phyloP scores from a whole-genome alignment of 2,888 invertebrate species.

The Drosophila kuntzei region DNA sequence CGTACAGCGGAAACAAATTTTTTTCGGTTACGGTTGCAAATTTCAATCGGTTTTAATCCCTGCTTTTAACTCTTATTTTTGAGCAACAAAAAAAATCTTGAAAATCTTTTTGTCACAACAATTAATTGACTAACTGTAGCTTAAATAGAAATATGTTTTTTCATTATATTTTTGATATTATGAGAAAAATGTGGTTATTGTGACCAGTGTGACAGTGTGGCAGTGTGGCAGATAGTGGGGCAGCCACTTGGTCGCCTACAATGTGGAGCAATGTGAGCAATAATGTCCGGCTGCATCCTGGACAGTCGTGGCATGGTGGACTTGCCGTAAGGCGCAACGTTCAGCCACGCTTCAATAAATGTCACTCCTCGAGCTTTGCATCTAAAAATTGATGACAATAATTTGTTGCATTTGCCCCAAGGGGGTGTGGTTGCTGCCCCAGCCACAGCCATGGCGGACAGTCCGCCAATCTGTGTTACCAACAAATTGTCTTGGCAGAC shows the following conservation, averaged over 20 bases:
- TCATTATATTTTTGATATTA: no score
- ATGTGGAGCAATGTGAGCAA: constrained; percentile 74
- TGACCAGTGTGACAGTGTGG: background rate
- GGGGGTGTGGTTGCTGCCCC: constrained; percentile 68
- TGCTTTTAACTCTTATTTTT: no score
- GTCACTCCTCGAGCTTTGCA: constrained; percentile 81
- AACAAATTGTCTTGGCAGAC: constrained; percentile 76
- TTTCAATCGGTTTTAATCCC: no score
- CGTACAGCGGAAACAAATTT: no score
- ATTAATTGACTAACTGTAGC: no score
- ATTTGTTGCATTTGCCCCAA: constrained; percentile 75
- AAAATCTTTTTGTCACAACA: no score
- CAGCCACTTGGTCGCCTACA: constrained; percentile 51
- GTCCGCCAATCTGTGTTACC: constrained; percentile 24
- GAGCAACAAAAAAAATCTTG: no score
- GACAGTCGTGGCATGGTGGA: constrained; percentile 10
- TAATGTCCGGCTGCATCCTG: constrained; percentile 70
- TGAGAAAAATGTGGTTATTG: no score
- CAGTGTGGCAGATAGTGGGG: background rate
- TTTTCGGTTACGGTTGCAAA: no score
- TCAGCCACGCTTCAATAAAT: constrained; percentile 80
- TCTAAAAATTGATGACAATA: constrained; percentile 82
- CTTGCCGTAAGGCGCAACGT: constrained; percentile 51
- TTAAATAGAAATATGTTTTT: no score
- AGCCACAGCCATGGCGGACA: constrained; percentile 18